Evolutionary conservation across 1,140 invertebrate genomes (phyloP).

Genomic region (Trichomalopsis sarcophagae): DNA sequence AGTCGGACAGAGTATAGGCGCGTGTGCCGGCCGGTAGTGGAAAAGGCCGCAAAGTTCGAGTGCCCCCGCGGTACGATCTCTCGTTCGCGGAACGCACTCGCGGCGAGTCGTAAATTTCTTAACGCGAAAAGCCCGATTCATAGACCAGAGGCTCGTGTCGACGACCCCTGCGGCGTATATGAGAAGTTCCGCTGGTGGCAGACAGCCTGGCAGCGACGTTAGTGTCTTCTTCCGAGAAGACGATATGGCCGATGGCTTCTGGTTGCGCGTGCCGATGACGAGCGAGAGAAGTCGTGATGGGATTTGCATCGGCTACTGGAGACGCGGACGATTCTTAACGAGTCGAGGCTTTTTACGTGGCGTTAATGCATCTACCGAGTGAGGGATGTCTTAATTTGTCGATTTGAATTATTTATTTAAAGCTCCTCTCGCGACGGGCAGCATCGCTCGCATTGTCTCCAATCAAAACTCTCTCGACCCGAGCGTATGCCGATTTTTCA

Average conservation of each 20-base stretch:
- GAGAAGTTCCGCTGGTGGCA: constrained; percentile 56
- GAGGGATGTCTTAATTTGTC: no score
- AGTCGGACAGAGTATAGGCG: background rate
- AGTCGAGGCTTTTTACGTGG: background rate
- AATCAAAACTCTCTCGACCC: no score
- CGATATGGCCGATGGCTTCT: background rate
- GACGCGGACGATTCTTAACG: background rate
- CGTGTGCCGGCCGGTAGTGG: background rate
- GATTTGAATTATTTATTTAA: no score
- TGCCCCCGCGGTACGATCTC: background rate
- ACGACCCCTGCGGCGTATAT: constrained; percentile 20
- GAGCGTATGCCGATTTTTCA: no score
- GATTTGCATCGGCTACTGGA: background rate
- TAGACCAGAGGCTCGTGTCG: background rate
- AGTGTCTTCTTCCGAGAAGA: constrained; percentile 62
- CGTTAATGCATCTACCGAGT: no score
- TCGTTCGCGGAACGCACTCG: constrained; percentile 7
- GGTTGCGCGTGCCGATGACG: background rate
- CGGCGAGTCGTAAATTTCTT: background rate
- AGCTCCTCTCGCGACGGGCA: no score
- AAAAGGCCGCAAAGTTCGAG: background rate
- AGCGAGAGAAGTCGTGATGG: background rate
- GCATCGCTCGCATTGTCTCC: no score
- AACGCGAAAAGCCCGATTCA: background rate
- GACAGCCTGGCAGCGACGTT: constrained; percentile 67